A percentile compares a stretch with the other conserved stretches of the same genome.
phyloP scores from a whole-genome alignment of 2,797 vertebrate species.

The Sphaeramia orbicularis region DNA sequence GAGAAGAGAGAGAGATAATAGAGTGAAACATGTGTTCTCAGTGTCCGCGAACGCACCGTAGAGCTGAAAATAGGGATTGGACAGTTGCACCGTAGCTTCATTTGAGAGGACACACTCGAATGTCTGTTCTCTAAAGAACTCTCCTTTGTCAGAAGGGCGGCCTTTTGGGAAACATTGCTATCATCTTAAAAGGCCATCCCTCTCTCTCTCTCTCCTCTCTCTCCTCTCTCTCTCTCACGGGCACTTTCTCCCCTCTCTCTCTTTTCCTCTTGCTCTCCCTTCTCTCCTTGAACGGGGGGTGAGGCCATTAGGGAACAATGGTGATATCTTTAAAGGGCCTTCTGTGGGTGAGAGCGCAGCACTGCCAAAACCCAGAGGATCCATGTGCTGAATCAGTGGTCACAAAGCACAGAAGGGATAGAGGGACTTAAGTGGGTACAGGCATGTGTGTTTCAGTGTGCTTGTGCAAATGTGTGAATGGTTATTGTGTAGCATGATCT shows the following conservation, averaged over 20 bases:
- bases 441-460: slow-evolving; percentile 5
- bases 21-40: slow-evolving; percentile 75
- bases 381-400: slow-evolving; percentile 70
- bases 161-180: slow-evolving; percentile 69
- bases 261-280: slow-evolving; percentile 5
- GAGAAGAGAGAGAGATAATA: slow-evolving; percentile 42
- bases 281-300: slow-evolving; percentile 58
- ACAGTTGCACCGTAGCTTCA: slow-evolving; percentile 68
- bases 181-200: slow-evolving; percentile 71
- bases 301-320: slow-evolving; percentile 74
- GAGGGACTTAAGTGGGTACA: slow-evolving; percentile 46
- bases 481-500: slow-evolving; percentile 17
- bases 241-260: slow-evolving; percentile 10
- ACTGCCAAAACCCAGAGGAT: slow-evolving; percentile 64
- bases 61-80: slow-evolving; percentile 78
- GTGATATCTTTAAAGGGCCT: slow-evolving; percentile 75
- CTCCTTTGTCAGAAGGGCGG: slow-evolving; percentile 63
- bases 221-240: background rate
- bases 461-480: slow-evolving; percentile 7
- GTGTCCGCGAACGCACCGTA: slow-evolving; percentile 65
- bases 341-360: slow-evolving; percentile 64
- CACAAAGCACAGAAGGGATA: slow-evolving; percentile 58
- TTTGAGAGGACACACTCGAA: slow-evolving; percentile 73
- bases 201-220: slow-evolving; percentile 23
- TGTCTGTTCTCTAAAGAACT: slow-evolving; percentile 78